These are phyloP conservation scores for Lutjanus erythropterus DNA, from an alignment of 2,113 vertebrate genomes.

Conservation along the genomic window DNA sequence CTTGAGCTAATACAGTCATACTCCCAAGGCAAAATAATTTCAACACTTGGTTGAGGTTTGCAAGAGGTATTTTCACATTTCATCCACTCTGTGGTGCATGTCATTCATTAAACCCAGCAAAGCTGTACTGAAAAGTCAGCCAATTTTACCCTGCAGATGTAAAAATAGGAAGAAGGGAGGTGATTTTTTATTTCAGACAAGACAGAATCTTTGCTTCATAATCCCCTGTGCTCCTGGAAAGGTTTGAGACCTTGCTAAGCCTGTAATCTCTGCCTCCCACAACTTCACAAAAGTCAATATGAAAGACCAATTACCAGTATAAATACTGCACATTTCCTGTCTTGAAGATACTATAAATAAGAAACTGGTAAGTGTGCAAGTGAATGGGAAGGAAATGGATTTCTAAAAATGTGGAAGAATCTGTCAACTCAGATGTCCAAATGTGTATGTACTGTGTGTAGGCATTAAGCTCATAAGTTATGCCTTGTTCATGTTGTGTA, in stretches of 20 bases:
- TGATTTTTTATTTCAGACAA: slow-evolving; percentile 53
- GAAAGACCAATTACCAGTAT: slow-evolving; percentile 72
- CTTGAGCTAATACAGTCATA: slow-evolving; percentile 22
- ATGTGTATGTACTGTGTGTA: not conserved
- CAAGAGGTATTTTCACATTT: slow-evolving; percentile 56
- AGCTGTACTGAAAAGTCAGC: slow-evolving; percentile 57
- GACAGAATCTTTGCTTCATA: slow-evolving; percentile 66
- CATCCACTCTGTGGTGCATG: slow-evolving; percentile 46
- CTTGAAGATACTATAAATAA: slow-evolving; percentile 42
- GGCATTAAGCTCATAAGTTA: not conserved
- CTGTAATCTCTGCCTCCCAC: slow-evolving; percentile 80
- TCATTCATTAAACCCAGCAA: slow-evolving; percentile 64
- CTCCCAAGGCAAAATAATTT: slow-evolving; percentile 21
- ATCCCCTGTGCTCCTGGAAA: slow-evolving; percentile 72
- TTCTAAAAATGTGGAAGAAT: not conserved
- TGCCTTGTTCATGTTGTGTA: not conserved
- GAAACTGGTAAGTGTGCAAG: not conserved
- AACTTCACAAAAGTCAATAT: slow-evolving; percentile 75
- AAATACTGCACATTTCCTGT: slow-evolving; percentile 65
- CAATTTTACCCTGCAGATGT: slow-evolving; percentile 62
- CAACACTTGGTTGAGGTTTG: slow-evolving; percentile 40
- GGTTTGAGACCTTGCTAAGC: slow-evolving; percentile 76
- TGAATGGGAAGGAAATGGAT: slow-evolving; percentile 1
- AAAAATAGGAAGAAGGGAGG: slow-evolving; percentile 55
- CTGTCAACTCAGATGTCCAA: slow-evolving; percentile 4